phyloP scores from a whole-genome alignment of 2,113 vertebrate species.

The Montifringilla adamsi region DNA sequence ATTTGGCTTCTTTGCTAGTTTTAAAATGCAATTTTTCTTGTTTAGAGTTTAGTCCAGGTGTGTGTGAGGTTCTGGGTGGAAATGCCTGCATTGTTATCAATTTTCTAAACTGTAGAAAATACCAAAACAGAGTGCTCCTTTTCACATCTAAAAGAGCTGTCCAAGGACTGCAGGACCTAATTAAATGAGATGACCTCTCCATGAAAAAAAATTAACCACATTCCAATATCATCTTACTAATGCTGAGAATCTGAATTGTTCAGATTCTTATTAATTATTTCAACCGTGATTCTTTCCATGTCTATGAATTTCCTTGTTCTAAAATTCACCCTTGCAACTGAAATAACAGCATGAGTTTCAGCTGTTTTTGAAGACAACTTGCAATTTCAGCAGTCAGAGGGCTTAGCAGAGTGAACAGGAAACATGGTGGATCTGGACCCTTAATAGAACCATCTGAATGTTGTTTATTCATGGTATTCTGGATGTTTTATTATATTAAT shows the following conservation, averaged over 20 bases:
- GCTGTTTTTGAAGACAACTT: not conserved
- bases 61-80: not conserved
- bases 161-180: not conserved
- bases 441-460: not conserved
- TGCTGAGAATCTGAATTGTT: not conserved
- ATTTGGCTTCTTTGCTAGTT: not conserved
- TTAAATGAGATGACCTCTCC: not conserved
- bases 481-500: not conserved
- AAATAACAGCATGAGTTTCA: not conserved
- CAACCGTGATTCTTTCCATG: not conserved
- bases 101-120: constrained; percentile 8
- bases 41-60: not conserved
- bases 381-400: not conserved
- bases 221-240: not conserved
- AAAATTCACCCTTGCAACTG: not conserved
- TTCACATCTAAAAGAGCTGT: constrained; percentile 5
- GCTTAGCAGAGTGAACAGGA: not conserved
- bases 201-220: not conserved
- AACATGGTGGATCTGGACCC: not conserved
- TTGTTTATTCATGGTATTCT: not conserved
- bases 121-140: not conserved
- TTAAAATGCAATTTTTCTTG: not conserved
- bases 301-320: not conserved
- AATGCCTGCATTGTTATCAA: not conserved
- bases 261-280: not conserved